A percentile compares a stretch with the other conserved stretches of the same genome.
phyloP scores from a whole-genome alignment of 30 jellyfish, hydroid and myxozoan genomes.

The Aurelia sp. region DNA sequence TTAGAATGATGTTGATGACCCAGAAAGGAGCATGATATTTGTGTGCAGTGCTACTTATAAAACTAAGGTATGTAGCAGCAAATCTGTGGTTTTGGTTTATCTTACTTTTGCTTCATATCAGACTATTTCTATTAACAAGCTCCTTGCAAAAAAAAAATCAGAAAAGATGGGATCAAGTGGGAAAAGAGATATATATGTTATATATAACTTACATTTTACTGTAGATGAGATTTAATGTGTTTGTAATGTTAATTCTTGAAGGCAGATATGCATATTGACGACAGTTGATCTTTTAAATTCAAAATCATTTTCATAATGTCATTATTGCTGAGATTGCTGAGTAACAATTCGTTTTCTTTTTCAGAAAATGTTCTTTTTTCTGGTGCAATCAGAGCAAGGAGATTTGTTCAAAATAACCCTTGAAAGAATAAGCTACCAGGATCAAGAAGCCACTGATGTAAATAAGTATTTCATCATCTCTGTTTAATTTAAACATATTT shows the following conservation, averaged over 20 bases:
- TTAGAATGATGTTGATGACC: constrained; percentile 96
- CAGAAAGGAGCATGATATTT: constrained; percentile 93
- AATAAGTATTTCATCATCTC: too few species aligned
- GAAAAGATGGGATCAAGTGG: too few species aligned
- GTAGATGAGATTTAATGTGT: too few species aligned
- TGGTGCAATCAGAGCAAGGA: constrained; percentile 98
- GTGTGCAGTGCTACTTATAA: constrained; percentile 97
- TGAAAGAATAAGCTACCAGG: constrained; percentile 10
- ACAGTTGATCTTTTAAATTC: not conserved
- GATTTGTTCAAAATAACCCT: constrained; percentile 93
- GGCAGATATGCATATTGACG: not conserved
- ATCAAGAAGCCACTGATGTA: too few species aligned
- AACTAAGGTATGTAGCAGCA: constrained; percentile 73
- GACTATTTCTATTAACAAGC: too few species aligned
- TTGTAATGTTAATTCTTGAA: not conserved
- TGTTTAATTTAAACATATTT: too few species aligned
- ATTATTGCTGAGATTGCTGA: too few species aligned
- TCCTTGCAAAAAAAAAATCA: too few species aligned
- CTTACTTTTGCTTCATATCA: too few species aligned
- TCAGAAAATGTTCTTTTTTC: constrained; percentile 92
- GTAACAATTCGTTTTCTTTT: not conserved
- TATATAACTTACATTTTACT: too few species aligned
- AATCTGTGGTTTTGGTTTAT: not conserved
- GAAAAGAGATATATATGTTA: too few species aligned
- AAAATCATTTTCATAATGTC: too few species aligned